phyloP scores from a whole-genome alignment of 2,888 invertebrate genomes.

The Chalcosyrphus nemorum region DNA sequence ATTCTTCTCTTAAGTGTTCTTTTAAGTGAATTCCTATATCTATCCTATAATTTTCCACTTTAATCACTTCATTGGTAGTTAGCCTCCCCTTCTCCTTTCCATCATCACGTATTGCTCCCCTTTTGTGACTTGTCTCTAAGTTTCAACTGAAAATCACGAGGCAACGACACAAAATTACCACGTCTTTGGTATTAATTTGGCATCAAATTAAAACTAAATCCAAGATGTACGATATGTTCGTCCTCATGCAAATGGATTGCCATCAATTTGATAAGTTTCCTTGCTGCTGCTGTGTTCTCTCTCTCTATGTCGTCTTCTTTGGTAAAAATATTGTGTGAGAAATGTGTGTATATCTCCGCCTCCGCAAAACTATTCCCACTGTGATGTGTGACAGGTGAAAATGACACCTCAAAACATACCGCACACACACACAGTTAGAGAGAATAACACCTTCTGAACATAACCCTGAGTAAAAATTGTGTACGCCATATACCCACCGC shows the following conservation, averaged over 20 bases:
- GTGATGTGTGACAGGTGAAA: constrained; percentile 71
- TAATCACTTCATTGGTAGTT: too few relatives aligned
- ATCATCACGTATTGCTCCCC: neutral
- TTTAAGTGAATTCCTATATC: too few relatives aligned
- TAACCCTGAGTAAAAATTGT: constrained; percentile 14
- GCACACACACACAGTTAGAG: neutral
- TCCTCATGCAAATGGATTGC: constrained; percentile 63
- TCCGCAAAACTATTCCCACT: constrained; percentile 55
- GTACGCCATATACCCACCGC: constrained; percentile 25
- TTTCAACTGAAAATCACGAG: constrained; percentile 21
- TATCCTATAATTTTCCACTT: too few relatives aligned
- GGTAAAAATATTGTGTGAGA: constrained; percentile 1
- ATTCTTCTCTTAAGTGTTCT: too few relatives aligned
- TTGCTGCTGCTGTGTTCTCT: constrained; percentile 10
- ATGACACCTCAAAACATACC: constrained; percentile 61
- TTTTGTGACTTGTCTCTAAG: neutral
- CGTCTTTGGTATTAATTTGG: constrained; percentile 60
- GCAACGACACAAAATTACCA: constrained; percentile 23
- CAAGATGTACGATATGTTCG: constrained; percentile 47
- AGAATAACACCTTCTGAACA: too few relatives aligned
- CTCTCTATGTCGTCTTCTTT: too few relatives aligned
- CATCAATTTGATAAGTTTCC: constrained; percentile 64
- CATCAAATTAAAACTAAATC: constrained; percentile 69
- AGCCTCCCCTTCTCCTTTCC: too few relatives aligned
- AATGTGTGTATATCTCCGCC: constrained; percentile 2